A percentile compares a stretch with the other conserved stretches of the same genome.
Evolutionary conservation across 2,113 vertebrate genomes (phyloP).

Genomic region (Cottus gobio): DNA sequence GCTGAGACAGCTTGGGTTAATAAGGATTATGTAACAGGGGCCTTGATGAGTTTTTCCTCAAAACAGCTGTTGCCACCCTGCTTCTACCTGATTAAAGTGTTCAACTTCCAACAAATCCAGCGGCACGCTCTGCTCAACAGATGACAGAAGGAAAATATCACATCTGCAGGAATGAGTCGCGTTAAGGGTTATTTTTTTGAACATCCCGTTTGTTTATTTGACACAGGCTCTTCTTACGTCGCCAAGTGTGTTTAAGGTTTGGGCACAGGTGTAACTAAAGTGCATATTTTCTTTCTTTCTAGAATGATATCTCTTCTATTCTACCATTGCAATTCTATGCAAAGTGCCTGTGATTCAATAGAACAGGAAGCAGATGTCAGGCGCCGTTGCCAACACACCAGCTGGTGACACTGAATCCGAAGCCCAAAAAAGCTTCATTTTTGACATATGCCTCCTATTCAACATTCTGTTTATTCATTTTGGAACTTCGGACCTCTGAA

Average conservation of each 20-base stretch:
- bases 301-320: not conserved
- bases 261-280: not conserved
- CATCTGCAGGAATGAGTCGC: constrained; percentile 14
- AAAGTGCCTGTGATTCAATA: constrained; percentile 18
- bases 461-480: constrained; percentile 11
- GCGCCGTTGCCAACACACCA: constrained; percentile 17
- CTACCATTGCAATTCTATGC: not conserved
- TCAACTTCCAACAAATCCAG: constrained; percentile 69
- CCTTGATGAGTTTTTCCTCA: constrained; percentile 82
- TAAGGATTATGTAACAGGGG: constrained; percentile 76
- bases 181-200: constrained; percentile 13
- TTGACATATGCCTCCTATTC: constrained; percentile 40
- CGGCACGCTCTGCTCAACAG: constrained; percentile 18
- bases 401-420: constrained; percentile 32
- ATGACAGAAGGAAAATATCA: constrained; percentile 30
- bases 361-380: constrained; percentile 39
- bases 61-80: constrained; percentile 78
- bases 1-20: constrained; percentile 71
- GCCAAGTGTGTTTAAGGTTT: not conserved
- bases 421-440: constrained; percentile 27
- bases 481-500: constrained; percentile 12
- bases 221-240: not conserved
- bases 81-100: constrained; percentile 76
- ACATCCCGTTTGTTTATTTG: constrained; percentile 14
- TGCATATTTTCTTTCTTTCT: not conserved